Percentiles rank a stretch among this genome's conserved stretches.
phyloP scores from a whole-genome alignment of 2,797 vertebrate species.

The Neopelma chrysocephalum region DNA sequence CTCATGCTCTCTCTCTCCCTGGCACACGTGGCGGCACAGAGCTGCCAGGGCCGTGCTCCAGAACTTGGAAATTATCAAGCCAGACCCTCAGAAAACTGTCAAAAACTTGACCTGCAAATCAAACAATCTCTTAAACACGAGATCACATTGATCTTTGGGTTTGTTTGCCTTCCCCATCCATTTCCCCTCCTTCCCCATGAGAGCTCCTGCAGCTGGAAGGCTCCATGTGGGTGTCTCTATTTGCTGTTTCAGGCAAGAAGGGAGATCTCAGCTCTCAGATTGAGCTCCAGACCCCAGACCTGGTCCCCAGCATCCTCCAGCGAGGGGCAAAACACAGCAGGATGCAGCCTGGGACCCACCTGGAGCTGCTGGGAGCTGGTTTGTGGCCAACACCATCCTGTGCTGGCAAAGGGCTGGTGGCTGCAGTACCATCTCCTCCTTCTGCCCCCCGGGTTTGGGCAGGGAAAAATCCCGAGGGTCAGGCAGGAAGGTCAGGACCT shows the following conservation, averaged over 20 bases:
- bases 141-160: accelerated
- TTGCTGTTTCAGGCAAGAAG: not conserved
- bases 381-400: not conserved
- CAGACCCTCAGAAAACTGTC: not conserved
- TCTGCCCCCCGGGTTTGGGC: accelerated
- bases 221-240: accelerated
- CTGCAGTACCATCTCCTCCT: accelerated
- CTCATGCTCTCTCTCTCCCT: accelerated
- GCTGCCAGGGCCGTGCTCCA: not conserved
- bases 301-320: not conserved
- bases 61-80: not conserved
- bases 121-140: accelerated
- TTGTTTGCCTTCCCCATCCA: not conserved
- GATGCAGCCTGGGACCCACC: accelerated
- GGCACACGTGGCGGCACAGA: accelerated
- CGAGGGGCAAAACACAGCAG: not conserved
- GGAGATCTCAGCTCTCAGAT: not conserved
- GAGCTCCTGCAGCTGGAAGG: not conserved
- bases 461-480: not conserved
- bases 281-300: not conserved
- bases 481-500: not conserved
- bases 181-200: not conserved
- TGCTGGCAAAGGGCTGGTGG: not conserved
- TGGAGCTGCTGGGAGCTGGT: not conserved
- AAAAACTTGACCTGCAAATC: accelerated